These are phyloP conservation scores for Otus sunia DNA, from an alignment of 2,113 vertebrate genomes.

Conservation along the genomic window DNA sequence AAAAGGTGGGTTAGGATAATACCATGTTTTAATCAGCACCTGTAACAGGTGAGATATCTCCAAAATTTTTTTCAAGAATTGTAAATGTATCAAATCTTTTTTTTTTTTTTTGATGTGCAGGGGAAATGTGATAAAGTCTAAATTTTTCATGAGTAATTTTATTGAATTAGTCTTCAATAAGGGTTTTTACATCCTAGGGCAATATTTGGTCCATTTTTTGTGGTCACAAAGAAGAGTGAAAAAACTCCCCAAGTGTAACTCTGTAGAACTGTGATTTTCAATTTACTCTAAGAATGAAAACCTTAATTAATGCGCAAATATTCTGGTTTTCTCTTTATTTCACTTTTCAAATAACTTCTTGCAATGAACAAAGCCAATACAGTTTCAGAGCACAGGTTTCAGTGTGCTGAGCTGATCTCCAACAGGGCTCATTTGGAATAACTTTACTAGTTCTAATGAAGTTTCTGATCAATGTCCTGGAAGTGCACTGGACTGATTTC, in stretches of 20 bases:
- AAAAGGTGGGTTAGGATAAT: slow-evolving; percentile 50
- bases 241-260: not conserved
- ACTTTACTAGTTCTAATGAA: not conserved
- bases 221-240: not conserved
- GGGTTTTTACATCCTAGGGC: not conserved
- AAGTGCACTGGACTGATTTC: not conserved
- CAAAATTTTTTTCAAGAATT: slow-evolving; percentile 10
- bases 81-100: not conserved
- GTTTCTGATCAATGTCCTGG: not conserved
- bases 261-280: not conserved
- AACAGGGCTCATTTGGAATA: not conserved
- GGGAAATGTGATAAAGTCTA: not conserved
- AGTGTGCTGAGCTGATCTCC: not conserved
- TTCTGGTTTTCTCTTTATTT: not conserved
- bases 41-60: not conserved
- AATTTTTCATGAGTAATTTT: not conserved
- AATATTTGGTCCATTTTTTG: not conserved
- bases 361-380: not conserved
- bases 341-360: not conserved
- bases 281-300: not conserved
- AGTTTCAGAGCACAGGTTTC: not conserved
- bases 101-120: not conserved
- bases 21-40: slow-evolving; percentile 29
- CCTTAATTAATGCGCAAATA: not conserved
- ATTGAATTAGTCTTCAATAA: not conserved